phyloP scores from a whole-genome alignment of 2,113 vertebrate genomes.

The Propithecus coquereli region DNA sequence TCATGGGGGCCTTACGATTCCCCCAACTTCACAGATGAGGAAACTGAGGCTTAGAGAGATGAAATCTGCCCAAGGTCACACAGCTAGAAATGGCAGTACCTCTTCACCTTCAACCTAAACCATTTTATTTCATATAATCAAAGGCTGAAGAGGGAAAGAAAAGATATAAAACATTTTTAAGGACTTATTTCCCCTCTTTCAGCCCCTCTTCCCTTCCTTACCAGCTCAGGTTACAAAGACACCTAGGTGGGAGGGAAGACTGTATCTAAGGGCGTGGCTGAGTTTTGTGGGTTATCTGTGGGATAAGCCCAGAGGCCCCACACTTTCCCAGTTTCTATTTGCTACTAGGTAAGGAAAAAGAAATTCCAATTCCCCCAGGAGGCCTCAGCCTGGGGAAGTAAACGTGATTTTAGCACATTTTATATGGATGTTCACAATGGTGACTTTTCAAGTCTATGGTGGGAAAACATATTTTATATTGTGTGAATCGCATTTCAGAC shows the following conservation, averaged over 20 bases:
- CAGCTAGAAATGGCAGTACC: not conserved
- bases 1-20: not conserved
- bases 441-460: conserved; percentile 1
- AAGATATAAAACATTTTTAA: not conserved
- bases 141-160: not conserved
- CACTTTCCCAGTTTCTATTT: not conserved
- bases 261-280: not conserved
- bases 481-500: conserved; percentile 37
- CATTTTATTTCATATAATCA: not conserved
- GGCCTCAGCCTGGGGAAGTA: not conserved
- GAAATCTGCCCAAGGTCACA: not conserved
- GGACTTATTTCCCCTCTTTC: not conserved
- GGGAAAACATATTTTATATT: not conserved
- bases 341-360: not conserved
- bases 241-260: not conserved
- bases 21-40: not conserved
- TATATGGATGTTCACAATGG: not conserved
- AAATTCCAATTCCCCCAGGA: not conserved
- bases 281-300: not conserved
- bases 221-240: not conserved
- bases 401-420: conserved; percentile 2
- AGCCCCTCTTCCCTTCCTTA: not conserved
- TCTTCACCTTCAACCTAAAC: not conserved
- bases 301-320: not conserved
- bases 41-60: not conserved